Base-by-base conservation (phyloP, 1,140 invertebrate species). In the Polypedilum vanderplanki region DNA sequence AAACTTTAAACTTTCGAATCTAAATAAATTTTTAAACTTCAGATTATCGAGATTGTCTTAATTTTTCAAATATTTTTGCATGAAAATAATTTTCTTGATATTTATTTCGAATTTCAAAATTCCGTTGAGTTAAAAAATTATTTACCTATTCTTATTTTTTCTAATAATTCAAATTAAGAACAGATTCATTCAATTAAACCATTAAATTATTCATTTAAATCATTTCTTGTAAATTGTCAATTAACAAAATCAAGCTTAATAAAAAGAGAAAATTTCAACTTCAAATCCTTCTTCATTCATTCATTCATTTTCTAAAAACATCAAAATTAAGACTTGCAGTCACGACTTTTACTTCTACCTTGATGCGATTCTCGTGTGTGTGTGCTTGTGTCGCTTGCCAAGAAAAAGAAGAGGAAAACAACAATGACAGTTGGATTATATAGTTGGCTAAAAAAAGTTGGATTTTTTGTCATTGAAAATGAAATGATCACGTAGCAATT, bases 261-360 rank as follows among this genome's bases (percentile, higher is more conserved):
- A 57, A 9, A 57, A 57, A 57, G 46, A 57, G 46, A 57, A 57
- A 57, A 57, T 57, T 57, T 57, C 5, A n/a, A 33, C 5, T 33
- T 33, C 24, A 33, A 33, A 33, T 33, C 24, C 24, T 33, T 33
- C 24, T 33, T 33, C 24, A 33, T 33, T 33, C 5, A 33, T 33
- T 33, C 5, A 33, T 33, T 33, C 5, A 33, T 33, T 57, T n/a
- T 57, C 46, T 57, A 57, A 57, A n/a, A 57, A 57, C 46, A 57
- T 57, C 15, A 70, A 70, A 70, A 70, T 70, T 70, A 70, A 70
- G 65, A 20, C 65, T 33, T 70, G 65, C 65, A 70, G 9, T 33
- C 65, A 70, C 65, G 65, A 70, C 46, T 57, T 57, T 57, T 46
- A 4, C 15, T 46, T 57, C 12, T 12, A n/a, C n/a, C 12, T 57